Evolutionary conservation across 2,888 invertebrate species (phyloP).

Genomic region (Agelastica alni): DNA sequence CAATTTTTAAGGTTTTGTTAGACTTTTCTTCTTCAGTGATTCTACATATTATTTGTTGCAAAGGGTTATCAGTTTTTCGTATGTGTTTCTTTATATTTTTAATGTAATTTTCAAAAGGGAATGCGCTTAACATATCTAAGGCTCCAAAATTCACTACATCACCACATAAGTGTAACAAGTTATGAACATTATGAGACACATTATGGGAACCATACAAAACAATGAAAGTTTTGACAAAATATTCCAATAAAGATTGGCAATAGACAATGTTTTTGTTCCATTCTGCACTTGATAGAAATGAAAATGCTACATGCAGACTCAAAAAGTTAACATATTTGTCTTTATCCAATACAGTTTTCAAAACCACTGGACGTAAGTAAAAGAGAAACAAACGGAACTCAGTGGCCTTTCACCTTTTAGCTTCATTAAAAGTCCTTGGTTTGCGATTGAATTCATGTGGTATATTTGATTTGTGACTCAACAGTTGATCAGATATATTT

Average conservation of each 20-base stretch:
- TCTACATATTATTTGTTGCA: slow-evolving; percentile 5
- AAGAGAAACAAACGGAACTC: too few relatives aligned
- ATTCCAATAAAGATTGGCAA: background rate
- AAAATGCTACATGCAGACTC: background rate
- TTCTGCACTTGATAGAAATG: background rate
- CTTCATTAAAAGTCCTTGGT: slow-evolving; percentile 2
- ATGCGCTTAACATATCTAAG: slow-evolving; percentile 8
- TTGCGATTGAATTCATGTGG: slow-evolving; percentile 4
- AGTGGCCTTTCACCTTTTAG: too few relatives aligned
- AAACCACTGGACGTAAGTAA: too few relatives aligned
- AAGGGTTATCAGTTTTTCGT: slow-evolving; percentile 8
- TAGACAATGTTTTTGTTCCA: background rate
- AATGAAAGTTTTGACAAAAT: slow-evolving; percentile 4
- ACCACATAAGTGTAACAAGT: background rate
- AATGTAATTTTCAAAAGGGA: slow-evolving; percentile 8
- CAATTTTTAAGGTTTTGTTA: too few relatives aligned
- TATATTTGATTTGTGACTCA: background rate
- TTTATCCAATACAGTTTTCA: slow-evolving; percentile 2
- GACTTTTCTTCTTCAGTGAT: too few relatives aligned
- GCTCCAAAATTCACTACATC: slow-evolving; percentile 4
- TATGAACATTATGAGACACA: slow-evolving; percentile 12
- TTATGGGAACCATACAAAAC: slow-evolving; percentile 4
- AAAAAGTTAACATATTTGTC: slow-evolving; percentile 1
- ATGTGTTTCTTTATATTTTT: background rate
- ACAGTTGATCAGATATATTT: background rate